Evolutionary conservation across 2,113 vertebrate genomes (phyloP).

Genomic region (Dicaeum eximium): DNA sequence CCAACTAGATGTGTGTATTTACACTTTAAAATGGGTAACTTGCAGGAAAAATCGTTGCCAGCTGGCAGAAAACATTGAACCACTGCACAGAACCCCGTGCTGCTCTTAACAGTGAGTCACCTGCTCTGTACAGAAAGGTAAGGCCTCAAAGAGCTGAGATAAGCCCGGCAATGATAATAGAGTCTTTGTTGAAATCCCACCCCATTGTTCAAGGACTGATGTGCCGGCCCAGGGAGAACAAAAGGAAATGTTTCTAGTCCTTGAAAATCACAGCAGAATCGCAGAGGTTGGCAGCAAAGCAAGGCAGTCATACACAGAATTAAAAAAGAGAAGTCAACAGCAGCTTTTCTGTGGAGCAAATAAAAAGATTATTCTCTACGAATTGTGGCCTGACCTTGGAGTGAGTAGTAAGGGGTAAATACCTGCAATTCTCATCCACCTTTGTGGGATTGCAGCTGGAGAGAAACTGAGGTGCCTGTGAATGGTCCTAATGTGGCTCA

Average conservation of each 20-base stretch:
- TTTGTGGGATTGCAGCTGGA: not conserved
- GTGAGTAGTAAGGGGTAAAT: not conserved
- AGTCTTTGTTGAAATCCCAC: slow-evolving; percentile 17
- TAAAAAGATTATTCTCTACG: not conserved
- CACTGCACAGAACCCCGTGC: not conserved
- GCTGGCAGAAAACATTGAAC: not conserved
- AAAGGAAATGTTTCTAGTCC: slow-evolving; percentile 18
- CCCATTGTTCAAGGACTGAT: slow-evolving; percentile 4
- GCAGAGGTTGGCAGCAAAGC: not conserved
- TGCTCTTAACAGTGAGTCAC: not conserved
- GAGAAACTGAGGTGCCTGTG: not conserved
- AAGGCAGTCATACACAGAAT: not conserved
- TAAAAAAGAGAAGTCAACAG: not conserved
- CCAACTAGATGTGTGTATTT: not conserved
- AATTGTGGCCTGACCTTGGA: not conserved
- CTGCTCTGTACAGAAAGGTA: slow-evolving; percentile 1
- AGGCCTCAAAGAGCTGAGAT: not conserved
- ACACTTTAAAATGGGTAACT: not conserved
- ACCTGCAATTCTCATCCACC: not conserved
- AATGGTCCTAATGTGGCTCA: not conserved
- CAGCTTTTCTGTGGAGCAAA: not conserved
- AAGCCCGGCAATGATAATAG: not conserved
- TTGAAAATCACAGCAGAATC: not conserved
- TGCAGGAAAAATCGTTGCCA: not conserved
- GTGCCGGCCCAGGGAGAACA: not conserved